phyloP scores from a whole-genome alignment of 2,113 vertebrate species.

The Vombatus ursinus region DNA sequence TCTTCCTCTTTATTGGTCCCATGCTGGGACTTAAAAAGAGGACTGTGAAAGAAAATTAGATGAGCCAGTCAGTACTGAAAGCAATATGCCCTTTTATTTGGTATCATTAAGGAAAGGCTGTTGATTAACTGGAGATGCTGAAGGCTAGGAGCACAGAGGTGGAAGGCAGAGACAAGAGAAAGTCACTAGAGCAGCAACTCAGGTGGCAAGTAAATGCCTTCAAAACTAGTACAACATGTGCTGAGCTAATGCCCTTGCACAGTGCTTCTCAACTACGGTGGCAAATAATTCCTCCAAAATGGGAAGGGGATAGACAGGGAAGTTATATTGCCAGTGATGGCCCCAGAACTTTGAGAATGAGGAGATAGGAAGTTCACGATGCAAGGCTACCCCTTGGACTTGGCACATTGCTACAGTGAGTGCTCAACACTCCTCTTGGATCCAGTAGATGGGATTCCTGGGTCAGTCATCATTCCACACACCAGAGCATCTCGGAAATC shows the following conservation, averaged over 20 bases:
- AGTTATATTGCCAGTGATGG: neutral
- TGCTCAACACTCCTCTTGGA: neutral
- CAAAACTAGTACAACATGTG: neutral
- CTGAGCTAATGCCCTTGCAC: neutral
- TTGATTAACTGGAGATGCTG: neutral
- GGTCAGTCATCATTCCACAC: neutral
- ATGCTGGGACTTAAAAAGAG: neutral
- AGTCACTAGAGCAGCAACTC: neutral
- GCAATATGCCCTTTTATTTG: neutral
- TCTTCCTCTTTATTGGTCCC: neutral
- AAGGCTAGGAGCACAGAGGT: neutral
- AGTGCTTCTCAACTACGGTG: neutral
- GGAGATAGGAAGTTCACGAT: neutral
- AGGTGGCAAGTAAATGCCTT: neutral
- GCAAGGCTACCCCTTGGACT: too few species aligned
- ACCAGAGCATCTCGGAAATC: neutral
- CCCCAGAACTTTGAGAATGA: neutral
- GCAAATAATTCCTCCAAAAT: neutral
- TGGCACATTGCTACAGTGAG: too few species aligned
- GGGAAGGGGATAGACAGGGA: neutral
- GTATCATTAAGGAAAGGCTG: neutral
- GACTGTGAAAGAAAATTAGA: neutral
- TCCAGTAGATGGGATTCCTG: neutral
- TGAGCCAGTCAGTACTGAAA: neutral
- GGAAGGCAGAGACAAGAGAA: neutral